These are phyloP conservation scores for Platycheirus albimanus DNA, from an alignment of 2,888 invertebrate genomes.

Conservation along the genomic window DNA sequence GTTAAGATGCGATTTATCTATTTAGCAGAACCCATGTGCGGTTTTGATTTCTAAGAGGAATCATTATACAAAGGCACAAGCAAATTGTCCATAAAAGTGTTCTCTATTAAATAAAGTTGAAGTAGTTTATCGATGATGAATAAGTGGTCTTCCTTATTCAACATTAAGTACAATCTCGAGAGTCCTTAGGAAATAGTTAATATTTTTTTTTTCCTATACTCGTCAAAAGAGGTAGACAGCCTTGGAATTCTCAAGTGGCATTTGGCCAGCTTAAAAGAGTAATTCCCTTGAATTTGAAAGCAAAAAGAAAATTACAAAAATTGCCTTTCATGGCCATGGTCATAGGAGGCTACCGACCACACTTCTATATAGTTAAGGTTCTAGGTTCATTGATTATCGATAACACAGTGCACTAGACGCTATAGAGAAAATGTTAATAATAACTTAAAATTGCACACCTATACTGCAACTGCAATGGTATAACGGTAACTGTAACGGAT, in stretches of 20 bases:
- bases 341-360: conserved; percentile 22
- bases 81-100: neutral
- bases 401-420: conserved; percentile 13
- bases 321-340: conserved; percentile 50
- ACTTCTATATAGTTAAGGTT: conserved; percentile 15
- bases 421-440: conserved; percentile 48
- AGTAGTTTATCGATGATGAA: conserved; percentile 1
- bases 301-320: conserved; percentile 23
- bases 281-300: conserved; percentile 58
- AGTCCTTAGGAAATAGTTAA: conserved; percentile 15
- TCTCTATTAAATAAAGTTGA: neutral
- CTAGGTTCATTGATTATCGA: conserved; percentile 71
- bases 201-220: neutral
- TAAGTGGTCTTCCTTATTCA: conserved; percentile 15
- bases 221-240: conserved; percentile 27
- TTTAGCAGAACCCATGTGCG: conserved; percentile 5
- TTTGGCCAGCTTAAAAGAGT: conserved; percentile 55
- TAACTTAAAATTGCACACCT: conserved; percentile 55
- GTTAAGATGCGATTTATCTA: conserved; percentile 20
- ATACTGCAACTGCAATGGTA: no score
- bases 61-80: no score
- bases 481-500: conserved; percentile 40
- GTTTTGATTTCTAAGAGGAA: neutral
- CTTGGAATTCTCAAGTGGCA: conserved; percentile 34
- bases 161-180: conserved; percentile 20